Evolutionary conservation across 2,888 invertebrate genomes (phyloP), one percentile per base, ranked within the genome.

Genomic region (Eledona agricola): DNA sequence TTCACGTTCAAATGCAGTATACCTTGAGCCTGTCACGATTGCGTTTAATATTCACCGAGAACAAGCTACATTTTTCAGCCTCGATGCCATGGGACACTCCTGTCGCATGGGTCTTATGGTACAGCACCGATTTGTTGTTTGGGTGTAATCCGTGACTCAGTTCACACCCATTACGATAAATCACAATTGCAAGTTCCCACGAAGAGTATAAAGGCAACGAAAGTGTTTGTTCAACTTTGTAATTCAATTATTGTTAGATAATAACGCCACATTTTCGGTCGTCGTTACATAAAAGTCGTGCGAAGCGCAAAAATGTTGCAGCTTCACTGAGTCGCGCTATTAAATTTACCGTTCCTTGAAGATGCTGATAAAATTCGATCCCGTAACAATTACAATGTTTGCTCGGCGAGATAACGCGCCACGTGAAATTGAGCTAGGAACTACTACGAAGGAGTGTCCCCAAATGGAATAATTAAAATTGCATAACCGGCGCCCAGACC

Each of bases 151-250:
- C 46, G 17, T 46, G 46, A 47, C 52, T 52, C 13, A 13, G 34
- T 52, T 52, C 52, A 52, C 52, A 52, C 40, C 35, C 51, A 51
- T 51, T 43, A 52, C 40, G 47, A 52, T 52, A 52, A 52, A 19
- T 13, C 52, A 52, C 52, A 32, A 47, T n/a, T n/a, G n/a, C 37
- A 45, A 46, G 20, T 52, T 52, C 52, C 12, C 52, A 52, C 37
- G 29, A 19, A 51, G 37, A 28, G 23, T n/a, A n/a, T 23, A 29
- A 17, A 49, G 16, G 5, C 12, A 51, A 52, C 29, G 52, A 52
- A 46, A 52, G 52, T 52, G 52, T 52, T 52, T 11, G 10, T 16
- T 16, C 10, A 43, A 29, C 31, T 19, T 43, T 43, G 29, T 40
- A 16, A 28, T 40, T 34, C 20, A 23, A 25, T 22, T 28, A 42